phyloP scores from a whole-genome alignment of 2,797 vertebrate species.

The Thamnophis elegans region DNA sequence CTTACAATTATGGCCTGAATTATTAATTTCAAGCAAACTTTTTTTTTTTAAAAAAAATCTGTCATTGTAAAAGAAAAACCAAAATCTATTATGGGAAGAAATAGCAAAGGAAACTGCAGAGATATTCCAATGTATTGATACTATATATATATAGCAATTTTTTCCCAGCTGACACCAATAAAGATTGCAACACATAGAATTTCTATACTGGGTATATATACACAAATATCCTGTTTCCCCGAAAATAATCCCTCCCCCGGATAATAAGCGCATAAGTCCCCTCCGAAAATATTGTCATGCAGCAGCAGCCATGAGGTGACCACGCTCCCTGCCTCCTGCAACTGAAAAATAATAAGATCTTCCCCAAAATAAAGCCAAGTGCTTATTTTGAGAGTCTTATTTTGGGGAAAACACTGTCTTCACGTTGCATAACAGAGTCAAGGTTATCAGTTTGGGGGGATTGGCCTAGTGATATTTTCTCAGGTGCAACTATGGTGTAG shows the following conservation, averaged over 20 bases:
- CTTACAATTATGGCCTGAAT: background rate
- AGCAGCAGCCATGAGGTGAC: too few relatives aligned
- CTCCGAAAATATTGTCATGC: too few relatives aligned
- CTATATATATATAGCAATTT: background rate
- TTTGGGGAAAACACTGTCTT: background rate
- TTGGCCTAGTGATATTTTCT: background rate
- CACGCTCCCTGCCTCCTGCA: too few relatives aligned
- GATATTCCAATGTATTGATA: background rate
- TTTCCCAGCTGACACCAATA: background rate
- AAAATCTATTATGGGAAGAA: slow-evolving; percentile 10
- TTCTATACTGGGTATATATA: background rate
- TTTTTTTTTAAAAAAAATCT: background rate
- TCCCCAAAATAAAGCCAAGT: too few relatives aligned
- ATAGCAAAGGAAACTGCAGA: background rate
- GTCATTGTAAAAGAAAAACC: slow-evolving; percentile 17
- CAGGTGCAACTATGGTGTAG: background rate
- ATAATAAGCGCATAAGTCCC: too few relatives aligned
- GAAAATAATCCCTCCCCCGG: too few relatives aligned
- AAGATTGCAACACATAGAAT: background rate
- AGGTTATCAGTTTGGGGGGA: background rate
- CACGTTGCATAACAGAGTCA: background rate
- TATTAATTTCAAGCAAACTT: slow-evolving; percentile 21
- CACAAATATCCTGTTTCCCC: background rate
- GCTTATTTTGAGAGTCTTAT: too few relatives aligned
- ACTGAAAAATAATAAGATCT: too few relatives aligned